A percentile compares a stretch with the other conserved stretches of the same genome.
Evolutionary conservation across 35 echinoderm and acorn worm genomes (phyloP).

Genomic region (Strongylocentrotus purpuratus): DNA sequence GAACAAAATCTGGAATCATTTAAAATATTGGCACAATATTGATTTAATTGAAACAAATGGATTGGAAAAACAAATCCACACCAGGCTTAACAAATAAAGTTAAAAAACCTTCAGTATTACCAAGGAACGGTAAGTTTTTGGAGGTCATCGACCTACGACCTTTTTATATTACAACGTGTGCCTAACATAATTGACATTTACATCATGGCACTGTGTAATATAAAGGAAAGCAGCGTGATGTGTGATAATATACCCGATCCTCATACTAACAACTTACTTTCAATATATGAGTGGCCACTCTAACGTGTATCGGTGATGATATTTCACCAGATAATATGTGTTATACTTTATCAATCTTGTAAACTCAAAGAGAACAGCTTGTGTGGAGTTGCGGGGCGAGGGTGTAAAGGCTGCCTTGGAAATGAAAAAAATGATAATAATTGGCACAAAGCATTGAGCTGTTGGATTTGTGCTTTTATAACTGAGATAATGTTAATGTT

Average conservation of each 20-base stretch:
- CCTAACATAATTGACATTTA: neutral
- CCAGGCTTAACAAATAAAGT: neutral
- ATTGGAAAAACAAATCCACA: neutral
- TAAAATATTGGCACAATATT: neutral
- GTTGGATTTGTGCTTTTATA: neutral
- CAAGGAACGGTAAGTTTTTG: conserved; percentile 8
- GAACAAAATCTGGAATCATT: neutral
- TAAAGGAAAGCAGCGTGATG: neutral
- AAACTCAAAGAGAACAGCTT: neutral
- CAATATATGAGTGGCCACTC: neutral
- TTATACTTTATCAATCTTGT: neutral
- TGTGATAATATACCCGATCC: neutral
- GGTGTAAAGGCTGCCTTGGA: neutral
- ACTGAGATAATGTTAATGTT: no score
- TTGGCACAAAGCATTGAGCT: neutral
- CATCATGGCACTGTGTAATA: neutral
- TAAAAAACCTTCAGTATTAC: neutral
- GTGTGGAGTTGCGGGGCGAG: neutral
- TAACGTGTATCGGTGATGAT: neutral
- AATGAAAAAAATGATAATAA: neutral
- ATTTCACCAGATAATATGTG: neutral
- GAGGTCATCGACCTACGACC: conserved; percentile 13
- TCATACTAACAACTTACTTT: neutral
- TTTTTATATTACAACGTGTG: neutral
- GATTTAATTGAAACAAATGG: neutral